Conservation (phyloP, 2,113 vertebrate genomes). For the Dendrocopos noguchii region DNA sequence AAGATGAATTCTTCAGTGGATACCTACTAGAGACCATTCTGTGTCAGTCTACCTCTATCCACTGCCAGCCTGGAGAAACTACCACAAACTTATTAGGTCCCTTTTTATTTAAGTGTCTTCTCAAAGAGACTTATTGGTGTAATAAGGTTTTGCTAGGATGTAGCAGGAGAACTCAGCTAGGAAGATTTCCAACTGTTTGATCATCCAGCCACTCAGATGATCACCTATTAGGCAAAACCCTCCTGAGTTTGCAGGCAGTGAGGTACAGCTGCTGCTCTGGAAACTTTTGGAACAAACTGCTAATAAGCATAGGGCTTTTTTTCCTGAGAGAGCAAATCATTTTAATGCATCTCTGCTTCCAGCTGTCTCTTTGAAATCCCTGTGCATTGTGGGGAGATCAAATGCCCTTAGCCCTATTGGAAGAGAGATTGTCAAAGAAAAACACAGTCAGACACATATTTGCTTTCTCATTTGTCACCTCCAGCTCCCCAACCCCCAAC, state of each 20-base stretch:
- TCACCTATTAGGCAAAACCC: background rate
- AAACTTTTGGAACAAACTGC: constrained; percentile 20
- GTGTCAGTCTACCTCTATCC: background rate
- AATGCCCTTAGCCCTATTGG: background rate
- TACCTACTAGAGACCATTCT: background rate
- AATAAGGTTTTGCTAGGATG: background rate
- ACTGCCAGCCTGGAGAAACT: background rate
- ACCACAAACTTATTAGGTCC: background rate
- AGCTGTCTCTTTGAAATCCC: constrained; percentile 49
- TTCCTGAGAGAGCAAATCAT: background rate
- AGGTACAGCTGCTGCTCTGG: background rate
- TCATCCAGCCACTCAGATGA: background rate
- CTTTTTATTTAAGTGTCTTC: background rate
- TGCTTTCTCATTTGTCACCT: background rate
- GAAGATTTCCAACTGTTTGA: background rate
- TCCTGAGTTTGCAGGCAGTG: background rate
- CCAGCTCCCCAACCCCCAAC: background rate
- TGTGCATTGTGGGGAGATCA: constrained; percentile 11
- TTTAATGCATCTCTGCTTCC: constrained; percentile 27
- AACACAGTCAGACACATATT: background rate
- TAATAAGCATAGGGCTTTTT: background rate
- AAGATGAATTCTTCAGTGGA: background rate
- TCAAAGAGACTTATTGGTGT: background rate
- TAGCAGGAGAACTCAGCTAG: background rate
- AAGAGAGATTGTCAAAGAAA: background rate